A percentile compares a stretch with the other conserved stretches of the same genome.
Evolutionary conservation across 2,888 invertebrate genomes (phyloP).

Genomic region (Ariolimax columbianus): DNA sequence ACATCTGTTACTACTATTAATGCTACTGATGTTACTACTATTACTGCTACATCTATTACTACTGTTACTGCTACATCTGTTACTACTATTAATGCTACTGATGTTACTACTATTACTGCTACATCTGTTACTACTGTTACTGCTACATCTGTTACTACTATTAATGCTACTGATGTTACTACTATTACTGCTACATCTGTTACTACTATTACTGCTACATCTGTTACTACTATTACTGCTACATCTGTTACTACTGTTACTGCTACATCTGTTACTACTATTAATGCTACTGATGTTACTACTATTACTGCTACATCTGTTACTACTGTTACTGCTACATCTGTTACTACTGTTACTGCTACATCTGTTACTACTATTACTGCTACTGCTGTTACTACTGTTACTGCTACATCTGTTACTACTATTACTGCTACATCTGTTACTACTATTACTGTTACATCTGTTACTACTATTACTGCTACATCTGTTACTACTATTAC

Average conservation of each 20-base stretch:
- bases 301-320: neutral
- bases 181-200: neutral
- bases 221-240: slow-evolving; percentile 23
- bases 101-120: slow-evolving; percentile 27
- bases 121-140: slow-evolving; percentile 24
- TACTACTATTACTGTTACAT: slow-evolving; percentile 13
- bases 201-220: slow-evolving; percentile 9
- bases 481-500: slow-evolving; percentile 15
- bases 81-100: slow-evolving; percentile 32
- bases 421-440: neutral
- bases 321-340: neutral
- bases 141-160: slow-evolving; percentile 14
- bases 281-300: neutral
- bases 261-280: neutral
- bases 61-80: slow-evolving; percentile 21
- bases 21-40: slow-evolving; percentile 14
- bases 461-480: slow-evolving; percentile 6
- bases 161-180: neutral
- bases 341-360: slow-evolving; percentile 21
- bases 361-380: neutral
- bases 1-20: slow-evolving; percentile 4
- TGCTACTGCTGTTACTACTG: neutral
- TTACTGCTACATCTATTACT: slow-evolving; percentile 24
- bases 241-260: slow-evolving; percentile 17
- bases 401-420: neutral